Evolutionary conservation across 1,140 invertebrate genomes (phyloP).

Genomic region (Bombus huntii): DNA sequence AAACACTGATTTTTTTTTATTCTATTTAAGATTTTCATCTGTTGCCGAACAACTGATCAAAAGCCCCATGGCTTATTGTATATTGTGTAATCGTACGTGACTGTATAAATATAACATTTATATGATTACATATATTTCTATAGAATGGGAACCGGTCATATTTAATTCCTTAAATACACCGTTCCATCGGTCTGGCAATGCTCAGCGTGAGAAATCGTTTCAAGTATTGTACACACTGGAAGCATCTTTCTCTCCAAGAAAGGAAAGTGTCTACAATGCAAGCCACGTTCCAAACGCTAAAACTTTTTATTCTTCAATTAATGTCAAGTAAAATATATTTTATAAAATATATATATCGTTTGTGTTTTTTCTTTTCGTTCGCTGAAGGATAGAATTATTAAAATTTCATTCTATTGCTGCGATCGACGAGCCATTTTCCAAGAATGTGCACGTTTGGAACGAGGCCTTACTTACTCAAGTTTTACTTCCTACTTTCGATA

Average conservation of each 20-base stretch:
- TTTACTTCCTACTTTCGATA: conserved; percentile 12
- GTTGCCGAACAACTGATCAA: conserved; percentile 11
- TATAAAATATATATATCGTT: conserved; percentile 1
- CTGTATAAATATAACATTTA: conserved; percentile 70
- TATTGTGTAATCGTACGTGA: conserved; percentile 44
- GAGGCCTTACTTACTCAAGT: background rate
- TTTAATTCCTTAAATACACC: conserved; percentile 73
- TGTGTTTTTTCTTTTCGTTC: background rate
- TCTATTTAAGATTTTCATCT: background rate
- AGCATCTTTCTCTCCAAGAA: conserved; percentile 77
- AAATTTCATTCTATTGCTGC: background rate
- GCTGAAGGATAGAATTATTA: background rate
- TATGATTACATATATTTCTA: conserved; percentile 53
- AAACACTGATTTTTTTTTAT: conserved; percentile 15
- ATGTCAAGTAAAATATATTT: conserved; percentile 6
- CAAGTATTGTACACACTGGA: conserved; percentile 71
- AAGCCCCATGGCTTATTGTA: conserved; percentile 33
- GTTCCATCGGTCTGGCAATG: conserved; percentile 52
- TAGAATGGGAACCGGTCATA: conserved; percentile 63
- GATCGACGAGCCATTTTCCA: background rate
- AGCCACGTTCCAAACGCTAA: conserved; percentile 45
- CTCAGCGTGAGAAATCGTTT: conserved; percentile 40
- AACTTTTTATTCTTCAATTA: background rate
- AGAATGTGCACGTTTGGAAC: conserved; percentile 13
- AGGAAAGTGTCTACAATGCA: conserved; percentile 72